These are phyloP conservation scores for Euwallacea similis DNA, from an alignment of 1,140 invertebrate species.

Conservation along the genomic window DNA sequence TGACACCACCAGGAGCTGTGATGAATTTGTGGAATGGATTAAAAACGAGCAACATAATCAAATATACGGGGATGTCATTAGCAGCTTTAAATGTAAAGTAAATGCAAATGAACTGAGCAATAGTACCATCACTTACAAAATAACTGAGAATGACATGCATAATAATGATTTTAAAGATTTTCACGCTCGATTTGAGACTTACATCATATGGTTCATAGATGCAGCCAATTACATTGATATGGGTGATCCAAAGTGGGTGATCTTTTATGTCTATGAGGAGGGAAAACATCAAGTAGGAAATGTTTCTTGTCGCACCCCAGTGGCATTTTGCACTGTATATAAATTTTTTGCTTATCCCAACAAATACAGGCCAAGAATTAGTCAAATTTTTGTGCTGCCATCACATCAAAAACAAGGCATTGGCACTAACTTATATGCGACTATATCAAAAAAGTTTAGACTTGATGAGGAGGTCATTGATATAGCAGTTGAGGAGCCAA, in stretches of 20 bases:
- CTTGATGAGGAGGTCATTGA: constrained; percentile 36
- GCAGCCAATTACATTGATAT: constrained; percentile 89
- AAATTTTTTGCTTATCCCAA: constrained; percentile 93
- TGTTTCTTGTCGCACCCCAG: constrained; percentile 69
- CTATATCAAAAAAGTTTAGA: constrained; percentile 33
- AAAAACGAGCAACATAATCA: constrained; percentile 63
- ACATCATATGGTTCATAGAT: constrained; percentile 94
- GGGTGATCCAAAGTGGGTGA: constrained; percentile 90
- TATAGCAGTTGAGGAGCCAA: constrained; percentile 48
- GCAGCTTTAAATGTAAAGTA: neutral
- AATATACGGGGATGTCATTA: constrained; percentile 41
- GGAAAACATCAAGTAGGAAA: constrained; percentile 65
- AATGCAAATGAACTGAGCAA: no score
- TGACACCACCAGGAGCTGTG: constrained; percentile 67
- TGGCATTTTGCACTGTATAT: constrained; percentile 90
- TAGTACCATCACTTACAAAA: constrained; percentile 68
- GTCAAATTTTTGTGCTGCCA: constrained; percentile 88
- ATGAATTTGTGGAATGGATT: constrained; percentile 69
- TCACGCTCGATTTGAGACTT: constrained; percentile 85
- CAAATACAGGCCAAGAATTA: constrained; percentile 83
- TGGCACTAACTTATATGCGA: constrained; percentile 64
- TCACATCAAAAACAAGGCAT: constrained; percentile 85
- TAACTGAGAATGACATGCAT: constrained; percentile 74
- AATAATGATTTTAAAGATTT: constrained; percentile 75
- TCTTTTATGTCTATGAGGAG: constrained; percentile 90